A percentile compares a stretch with the other conserved stretches of the same genome.
These are phyloP conservation scores for Gallinago jamesoni DNA, from an alignment of 2,113 vertebrate genomes.

Conservation along the genomic window DNA sequence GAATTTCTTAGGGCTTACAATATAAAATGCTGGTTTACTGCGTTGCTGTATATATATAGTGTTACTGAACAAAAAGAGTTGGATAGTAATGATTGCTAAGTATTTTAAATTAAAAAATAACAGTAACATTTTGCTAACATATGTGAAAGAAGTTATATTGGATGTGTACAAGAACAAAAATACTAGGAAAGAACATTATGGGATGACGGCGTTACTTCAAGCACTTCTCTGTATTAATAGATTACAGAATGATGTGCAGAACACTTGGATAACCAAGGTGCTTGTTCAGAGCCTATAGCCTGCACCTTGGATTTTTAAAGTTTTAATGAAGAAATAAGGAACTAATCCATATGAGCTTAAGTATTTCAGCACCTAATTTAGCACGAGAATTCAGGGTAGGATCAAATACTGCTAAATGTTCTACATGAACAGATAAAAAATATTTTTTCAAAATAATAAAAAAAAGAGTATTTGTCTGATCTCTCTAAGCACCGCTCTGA, in stretches of 20 bases:
- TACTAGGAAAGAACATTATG: background rate
- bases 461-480: background rate
- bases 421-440: background rate
- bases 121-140: background rate
- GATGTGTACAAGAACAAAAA: background rate
- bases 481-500: background rate
- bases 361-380: background rate
- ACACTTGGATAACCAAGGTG: background rate
- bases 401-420: background rate
- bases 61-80: background rate
- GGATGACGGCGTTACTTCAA: background rate
- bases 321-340: background rate
- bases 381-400: background rate
- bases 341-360: background rate
- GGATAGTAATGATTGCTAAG: background rate
- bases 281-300: background rate
- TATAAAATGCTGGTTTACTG: background rate
- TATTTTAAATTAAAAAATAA: background rate
- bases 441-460: background rate
- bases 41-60: background rate
- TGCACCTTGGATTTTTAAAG: background rate
- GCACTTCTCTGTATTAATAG: background rate
- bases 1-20: background rate
- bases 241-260: background rate
- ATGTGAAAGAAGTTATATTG: background rate